Evolutionary conservation across 2,888 invertebrate genomes (phyloP), one percentile per base, ranked within the genome.

Genomic region (Isoperla grammatica): DNA sequence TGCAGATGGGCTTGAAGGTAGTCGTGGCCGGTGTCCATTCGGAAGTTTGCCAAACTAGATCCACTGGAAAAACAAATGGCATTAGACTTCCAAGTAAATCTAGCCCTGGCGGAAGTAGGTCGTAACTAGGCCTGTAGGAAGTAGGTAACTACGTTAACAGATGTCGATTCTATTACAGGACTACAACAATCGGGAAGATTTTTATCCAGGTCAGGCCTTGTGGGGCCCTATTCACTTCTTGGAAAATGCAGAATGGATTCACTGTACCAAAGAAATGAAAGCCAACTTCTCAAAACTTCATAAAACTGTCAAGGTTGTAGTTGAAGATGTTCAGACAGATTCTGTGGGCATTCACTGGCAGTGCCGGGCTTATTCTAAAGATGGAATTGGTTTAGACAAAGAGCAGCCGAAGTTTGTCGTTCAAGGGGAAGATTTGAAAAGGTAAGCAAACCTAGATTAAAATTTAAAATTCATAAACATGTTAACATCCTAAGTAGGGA

Each of bases 321-420:
- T 95, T 15, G 90, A 92, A 71, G 85, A 87, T 55, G 87, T 95
- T 8, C 83, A 88, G 70, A 87, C 90, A 1, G 84, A 86, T 64
- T 83, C 86, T 65, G 85, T 95, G 15, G 88, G 87, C 68, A 90
- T 95, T 1, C 87, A 88, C 68, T 95, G 95, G 94, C 88, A 90
- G 66, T 91, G 90, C 69, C 83, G 86, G 65, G 86, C 87, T 0
- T 77, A 76, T 61, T 79, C 86, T 12, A 84, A 85, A 67, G 78
- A 82, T 65, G 76, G 75, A 15, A 61, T 64, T 46, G 69, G 69
- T 46, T 76, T 80, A 1, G 79, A 80, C 46, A 83, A 84, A 60
- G 76, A 78, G 62, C 86, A 88, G 65, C 88, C 89, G 5, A 29
- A 29, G 8, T 6, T 29, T 29, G 8, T 4, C 29, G 29, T 29